Base-by-base conservation (phyloP, 2,888 invertebrate species). In the Zaprionus obscuricornis region DNA sequence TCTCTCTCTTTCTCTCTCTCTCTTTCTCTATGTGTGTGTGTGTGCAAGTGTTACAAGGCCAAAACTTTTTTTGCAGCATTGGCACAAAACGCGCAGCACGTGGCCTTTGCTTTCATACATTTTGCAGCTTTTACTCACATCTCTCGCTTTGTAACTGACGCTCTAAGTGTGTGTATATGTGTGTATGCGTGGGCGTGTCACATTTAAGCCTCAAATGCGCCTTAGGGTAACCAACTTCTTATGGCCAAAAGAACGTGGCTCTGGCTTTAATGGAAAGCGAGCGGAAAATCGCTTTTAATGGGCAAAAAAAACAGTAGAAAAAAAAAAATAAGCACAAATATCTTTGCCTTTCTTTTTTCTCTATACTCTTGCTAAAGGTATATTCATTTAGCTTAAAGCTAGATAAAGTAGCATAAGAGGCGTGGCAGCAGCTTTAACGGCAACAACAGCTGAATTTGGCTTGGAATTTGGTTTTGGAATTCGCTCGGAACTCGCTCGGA, bases 1-100 rank as follows among this genome's bases (percentile, higher is more conserved):
- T n/a, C n/a, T n/a, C n/a, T n/a, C n/a, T n/a, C n/a, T n/a, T n/a
- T n/a, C n/a, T n/a, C n/a, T n/a, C n/a, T n/a, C n/a, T n/a, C n/a
- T n/a, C n/a, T n/a, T n/a, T 6, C 17, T 39, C 36, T 39, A 22
- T 14, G 16, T 46, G 26, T 10, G 20, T 16, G 27, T 31, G 17
- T 8, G 75, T 81, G 77, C 76, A 85, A 82, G 82, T 79, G 83
- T 82, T 82, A 79, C 83, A 79, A 79, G 85, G 83, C 79, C 75
- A 69, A 71, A 83, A 75, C 64, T 69, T 55, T n/a, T n/a, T 81
- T 75, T 75, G 82, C 74, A 77, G 78, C 74, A 84, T 57, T 77
- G 74, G 75, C 85, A 82, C 75, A 82, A 85, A 85, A 56, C 74
- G 85, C 75, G 69, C 72, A 64, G 76, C 64, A 66, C 83, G 83